These are phyloP conservation scores for Andrena haemorrhoa DNA, from an alignment of 2,888 invertebrate genomes.

Conservation along the genomic window DNA sequence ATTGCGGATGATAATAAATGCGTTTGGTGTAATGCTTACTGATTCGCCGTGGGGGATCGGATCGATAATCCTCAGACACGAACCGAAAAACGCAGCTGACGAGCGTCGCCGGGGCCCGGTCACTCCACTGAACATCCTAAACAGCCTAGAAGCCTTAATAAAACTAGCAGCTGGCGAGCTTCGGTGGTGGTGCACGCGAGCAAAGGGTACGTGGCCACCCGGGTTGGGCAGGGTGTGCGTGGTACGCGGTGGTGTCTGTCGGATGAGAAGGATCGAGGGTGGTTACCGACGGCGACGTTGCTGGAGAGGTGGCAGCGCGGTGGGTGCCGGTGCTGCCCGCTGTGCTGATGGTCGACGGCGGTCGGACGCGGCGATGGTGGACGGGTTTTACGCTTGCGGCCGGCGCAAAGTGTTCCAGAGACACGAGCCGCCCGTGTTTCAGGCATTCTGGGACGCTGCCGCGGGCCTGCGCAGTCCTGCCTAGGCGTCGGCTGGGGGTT, in stretches of 20 bases:
- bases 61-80: constrained; percentile 62
- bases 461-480: constrained; percentile 73
- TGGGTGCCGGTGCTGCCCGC: constrained; percentile 22
- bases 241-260: constrained; percentile 19
- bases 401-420: constrained; percentile 69
- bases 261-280: constrained; percentile 37
- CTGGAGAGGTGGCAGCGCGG: constrained; percentile 36
- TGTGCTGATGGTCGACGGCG: constrained; percentile 4
- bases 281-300: constrained; percentile 53
- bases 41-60: constrained; percentile 48
- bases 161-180: constrained; percentile 24
- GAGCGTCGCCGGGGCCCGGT: constrained; percentile 21
- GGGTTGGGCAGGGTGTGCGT: constrained; percentile 22
- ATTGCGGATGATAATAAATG: constrained; percentile 42
- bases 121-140: constrained; percentile 55
- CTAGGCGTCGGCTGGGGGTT: constrained; percentile 81
- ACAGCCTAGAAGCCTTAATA: constrained; percentile 38
- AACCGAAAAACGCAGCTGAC: constrained; percentile 42
- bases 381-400: constrained; percentile 66
- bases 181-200: constrained; percentile 12
- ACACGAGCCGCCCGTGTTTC: constrained; percentile 67
- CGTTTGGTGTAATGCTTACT: constrained; percentile 59
- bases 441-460: constrained; percentile 60
- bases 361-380: constrained; percentile 23
- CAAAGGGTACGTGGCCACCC: constrained; percentile 11